Base-by-base conservation (phyloP, 2,113 vertebrate species). In the Ammodytes dubius region DNA sequence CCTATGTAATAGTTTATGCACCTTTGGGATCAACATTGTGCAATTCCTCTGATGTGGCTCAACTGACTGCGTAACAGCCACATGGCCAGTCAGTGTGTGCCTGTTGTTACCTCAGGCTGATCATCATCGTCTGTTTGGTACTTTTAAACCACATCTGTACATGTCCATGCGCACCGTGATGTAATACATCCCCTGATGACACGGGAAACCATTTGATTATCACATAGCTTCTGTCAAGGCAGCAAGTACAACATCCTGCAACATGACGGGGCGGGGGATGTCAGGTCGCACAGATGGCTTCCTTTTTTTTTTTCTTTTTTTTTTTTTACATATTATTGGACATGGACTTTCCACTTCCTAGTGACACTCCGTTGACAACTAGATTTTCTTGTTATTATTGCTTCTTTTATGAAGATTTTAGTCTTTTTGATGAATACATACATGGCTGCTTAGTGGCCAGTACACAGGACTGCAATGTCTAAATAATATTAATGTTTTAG, bases 71-170 rank as follows among this genome's bases (percentile, higher is more conserved):
- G 5, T 87, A 89, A 90, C 70, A 66, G 54, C 75, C 89, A 89
- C 65, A 65, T 92, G 88, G 61, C 67, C 80, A 56, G 56, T 59
- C 77, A 61, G 72, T 64, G 70, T 64, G 70, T 74, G 74, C 70
- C 60, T 9, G 11, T n/a, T 61, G 71, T 74, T 67, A 83, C 87
- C 83, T 70, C 61, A 37, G 87, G 83, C 78, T 65, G 56, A 71
- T 75, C 72, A 68, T 49, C 65, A 70, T 58, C 8, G 27, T 68
- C 76, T 64, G 79, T 37, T 72, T 72, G 78, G 74, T 74, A 85
- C 79, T 84, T 91, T 74, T 40, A 69, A 19, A 37, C 59, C 81
- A 86, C 83, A 92, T 91, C 82, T 92, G 91, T 74, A 84, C 82
- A 43, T 11, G 72, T 60, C 6, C 14, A 7, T 70, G 81, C 57